Evolutionary conservation across 2,113 vertebrate species (phyloP).

Genomic region (Ptilorrhoa leucosticta): DNA sequence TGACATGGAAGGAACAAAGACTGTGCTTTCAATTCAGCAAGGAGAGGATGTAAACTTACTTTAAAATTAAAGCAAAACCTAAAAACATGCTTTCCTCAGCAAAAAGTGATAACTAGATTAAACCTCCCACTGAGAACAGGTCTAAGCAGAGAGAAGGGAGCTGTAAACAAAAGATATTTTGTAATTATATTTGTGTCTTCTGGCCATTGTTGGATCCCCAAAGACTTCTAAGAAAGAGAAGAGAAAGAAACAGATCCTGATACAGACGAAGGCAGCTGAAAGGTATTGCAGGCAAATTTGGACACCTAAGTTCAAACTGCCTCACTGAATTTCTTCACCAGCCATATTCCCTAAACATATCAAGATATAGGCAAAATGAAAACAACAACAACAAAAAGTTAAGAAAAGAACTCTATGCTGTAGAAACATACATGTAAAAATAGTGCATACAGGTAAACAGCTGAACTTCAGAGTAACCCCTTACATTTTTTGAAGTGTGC

Average conservation of each 20-base stretch:
- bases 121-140: neutral
- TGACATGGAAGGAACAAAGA: neutral
- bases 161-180: neutral
- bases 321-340: neutral
- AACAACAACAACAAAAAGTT: neutral
- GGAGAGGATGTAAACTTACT: neutral
- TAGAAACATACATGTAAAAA: neutral
- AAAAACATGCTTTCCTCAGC: constrained; percentile 21
- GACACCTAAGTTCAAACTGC: neutral
- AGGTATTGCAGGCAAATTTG: neutral
- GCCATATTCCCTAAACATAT: neutral
- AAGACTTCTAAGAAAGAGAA: neutral
- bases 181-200: neutral
- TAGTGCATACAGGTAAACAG: neutral
- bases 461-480: neutral
- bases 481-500: neutral
- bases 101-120: constrained; percentile 26
- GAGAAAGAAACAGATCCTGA: neutral
- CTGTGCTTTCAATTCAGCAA: neutral
- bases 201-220: neutral
- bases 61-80: constrained; percentile 3
- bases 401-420: neutral
- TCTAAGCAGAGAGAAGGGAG: neutral
- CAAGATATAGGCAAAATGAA: neutral
- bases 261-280: neutral